Percentiles rank a stretch among this genome's conserved stretches.
These are phyloP conservation scores for Muscina levida DNA, from an alignment of 2,888 invertebrate genomes.

Conservation along the genomic window DNA sequence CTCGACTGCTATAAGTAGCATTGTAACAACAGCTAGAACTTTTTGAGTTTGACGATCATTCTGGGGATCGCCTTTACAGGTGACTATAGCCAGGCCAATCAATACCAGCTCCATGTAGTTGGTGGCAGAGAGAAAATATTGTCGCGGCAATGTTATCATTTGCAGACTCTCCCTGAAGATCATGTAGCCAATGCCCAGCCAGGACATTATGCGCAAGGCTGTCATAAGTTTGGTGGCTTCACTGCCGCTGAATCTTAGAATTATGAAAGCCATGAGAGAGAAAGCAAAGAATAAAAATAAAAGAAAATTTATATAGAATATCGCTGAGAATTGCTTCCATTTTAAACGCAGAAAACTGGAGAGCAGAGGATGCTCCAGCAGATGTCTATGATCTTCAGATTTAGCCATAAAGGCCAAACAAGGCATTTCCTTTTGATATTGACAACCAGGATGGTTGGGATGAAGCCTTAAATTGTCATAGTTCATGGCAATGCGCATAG, in stretches of 20 bases:
- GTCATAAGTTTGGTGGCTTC: constrained; percentile 80
- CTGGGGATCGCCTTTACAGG: constrained; percentile 82
- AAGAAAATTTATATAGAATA: constrained; percentile 86
- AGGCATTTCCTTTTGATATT: constrained; percentile 85
- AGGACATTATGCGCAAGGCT: constrained; percentile 74
- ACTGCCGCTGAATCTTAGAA: constrained; percentile 83
- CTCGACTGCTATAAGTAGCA: constrained; percentile 88
- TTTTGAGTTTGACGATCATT: constrained; percentile 82
- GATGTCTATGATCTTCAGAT: constrained; percentile 84
- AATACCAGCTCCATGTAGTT: constrained; percentile 88
- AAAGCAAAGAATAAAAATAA: constrained; percentile 86
- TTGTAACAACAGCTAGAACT: constrained; percentile 86
- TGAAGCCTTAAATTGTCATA: constrained; percentile 85
- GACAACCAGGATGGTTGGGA: constrained; percentile 68
- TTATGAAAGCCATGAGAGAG: constrained; percentile 85
- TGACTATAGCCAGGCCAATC: constrained; percentile 83
- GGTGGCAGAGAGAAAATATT: constrained; percentile 85
- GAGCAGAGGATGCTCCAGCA: constrained; percentile 88
- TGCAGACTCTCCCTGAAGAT: constrained; percentile 86
- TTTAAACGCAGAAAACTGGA: constrained; percentile 90
- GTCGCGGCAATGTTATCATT: constrained; percentile 84
- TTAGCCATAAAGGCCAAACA: constrained; percentile 87
- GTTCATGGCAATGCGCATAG: constrained; percentile 87
- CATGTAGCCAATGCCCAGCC: constrained; percentile 83
- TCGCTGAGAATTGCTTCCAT: constrained; percentile 88